Conservation (phyloP, 2,113 vertebrate species). For the Nothocercus nigrocapillus region DNA sequence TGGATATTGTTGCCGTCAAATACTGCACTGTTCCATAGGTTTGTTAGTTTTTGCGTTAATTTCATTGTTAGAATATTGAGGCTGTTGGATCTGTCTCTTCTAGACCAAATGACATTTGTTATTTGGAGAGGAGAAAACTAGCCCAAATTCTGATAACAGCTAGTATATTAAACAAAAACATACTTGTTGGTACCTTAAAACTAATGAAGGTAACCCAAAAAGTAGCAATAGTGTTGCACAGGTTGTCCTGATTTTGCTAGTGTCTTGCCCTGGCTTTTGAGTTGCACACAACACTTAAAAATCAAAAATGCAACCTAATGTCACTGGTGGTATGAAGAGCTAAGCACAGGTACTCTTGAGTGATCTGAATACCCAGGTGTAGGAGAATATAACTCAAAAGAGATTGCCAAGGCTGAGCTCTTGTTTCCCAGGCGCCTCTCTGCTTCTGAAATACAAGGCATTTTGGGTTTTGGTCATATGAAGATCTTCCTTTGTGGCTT, state of each 20-base stretch:
- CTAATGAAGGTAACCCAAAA: not conserved
- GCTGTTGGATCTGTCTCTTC: not conserved
- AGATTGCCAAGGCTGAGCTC: not conserved
- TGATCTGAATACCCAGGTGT: not conserved
- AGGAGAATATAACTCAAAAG: not conserved
- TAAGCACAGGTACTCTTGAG: not conserved
- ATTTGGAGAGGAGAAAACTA: not conserved
- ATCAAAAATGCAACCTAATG: not conserved
- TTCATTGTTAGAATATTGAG: not conserved
- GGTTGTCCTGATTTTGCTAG: not conserved
- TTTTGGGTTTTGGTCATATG: not conserved
- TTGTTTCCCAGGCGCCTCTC: not conserved
- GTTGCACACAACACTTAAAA: not conserved
- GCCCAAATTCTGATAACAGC: not conserved
- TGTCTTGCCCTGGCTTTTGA: not conserved
- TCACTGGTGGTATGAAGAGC: accelerated
- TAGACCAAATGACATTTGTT: not conserved
- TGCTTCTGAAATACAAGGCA: not conserved
- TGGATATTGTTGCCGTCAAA: not conserved
- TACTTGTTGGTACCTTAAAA: not conserved
- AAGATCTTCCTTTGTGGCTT: not conserved
- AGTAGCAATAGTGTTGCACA: not conserved
- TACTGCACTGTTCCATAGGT: not conserved
- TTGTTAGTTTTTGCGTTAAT: not conserved
- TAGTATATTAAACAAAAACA: not conserved